phyloP scores from a whole-genome alignment of 2,888 invertebrate species.

The Drosophila subsilvestris region DNA sequence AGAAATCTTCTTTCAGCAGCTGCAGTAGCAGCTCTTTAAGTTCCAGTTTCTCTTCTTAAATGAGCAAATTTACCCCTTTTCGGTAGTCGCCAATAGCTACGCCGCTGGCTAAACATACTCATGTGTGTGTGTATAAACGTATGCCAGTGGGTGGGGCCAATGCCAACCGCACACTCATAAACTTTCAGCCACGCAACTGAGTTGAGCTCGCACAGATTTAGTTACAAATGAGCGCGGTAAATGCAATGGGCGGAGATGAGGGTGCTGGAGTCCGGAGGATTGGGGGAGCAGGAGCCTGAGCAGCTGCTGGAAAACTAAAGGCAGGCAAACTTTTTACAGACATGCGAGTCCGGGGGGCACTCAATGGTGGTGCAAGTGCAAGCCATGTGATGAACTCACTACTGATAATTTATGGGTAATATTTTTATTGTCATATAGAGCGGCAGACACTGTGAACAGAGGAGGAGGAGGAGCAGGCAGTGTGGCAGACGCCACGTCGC shows the following conservation, averaged over 20 bases:
- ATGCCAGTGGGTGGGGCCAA: background rate
- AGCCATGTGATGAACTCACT: slow-evolving; percentile 71
- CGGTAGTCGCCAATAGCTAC: background rate
- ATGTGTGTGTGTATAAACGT: slow-evolving; percentile 9
- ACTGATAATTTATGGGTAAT: slow-evolving; percentile 75
- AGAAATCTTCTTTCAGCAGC: background rate
- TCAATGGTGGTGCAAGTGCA: slow-evolving; percentile 41
- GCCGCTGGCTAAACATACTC: slow-evolving; percentile 13
- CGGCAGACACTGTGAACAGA: slow-evolving; percentile 1
- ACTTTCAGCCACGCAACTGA: slow-evolving; percentile 44
- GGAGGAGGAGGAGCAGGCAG: background rate
- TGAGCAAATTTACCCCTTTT: background rate
- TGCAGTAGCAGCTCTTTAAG: no score
- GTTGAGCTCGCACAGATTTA: slow-evolving; percentile 60
- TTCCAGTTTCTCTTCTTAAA: no score
- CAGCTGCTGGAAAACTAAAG: slow-evolving; percentile 32
- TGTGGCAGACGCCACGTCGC: slow-evolving; percentile 1
- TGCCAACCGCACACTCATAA: slow-evolving; percentile 42
- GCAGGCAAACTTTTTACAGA: slow-evolving; percentile 61
- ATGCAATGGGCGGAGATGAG: slow-evolving; percentile 10
- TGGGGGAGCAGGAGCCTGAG: slow-evolving; percentile 1
- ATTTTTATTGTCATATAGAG: slow-evolving; percentile 62
- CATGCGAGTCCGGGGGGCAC: slow-evolving; percentile 7
- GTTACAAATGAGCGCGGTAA: slow-evolving; percentile 57
- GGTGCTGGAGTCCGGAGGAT: background rate